Conservation (phyloP, 2,797 vertebrate genomes). For the Pelodytes ibericus region DNA sequence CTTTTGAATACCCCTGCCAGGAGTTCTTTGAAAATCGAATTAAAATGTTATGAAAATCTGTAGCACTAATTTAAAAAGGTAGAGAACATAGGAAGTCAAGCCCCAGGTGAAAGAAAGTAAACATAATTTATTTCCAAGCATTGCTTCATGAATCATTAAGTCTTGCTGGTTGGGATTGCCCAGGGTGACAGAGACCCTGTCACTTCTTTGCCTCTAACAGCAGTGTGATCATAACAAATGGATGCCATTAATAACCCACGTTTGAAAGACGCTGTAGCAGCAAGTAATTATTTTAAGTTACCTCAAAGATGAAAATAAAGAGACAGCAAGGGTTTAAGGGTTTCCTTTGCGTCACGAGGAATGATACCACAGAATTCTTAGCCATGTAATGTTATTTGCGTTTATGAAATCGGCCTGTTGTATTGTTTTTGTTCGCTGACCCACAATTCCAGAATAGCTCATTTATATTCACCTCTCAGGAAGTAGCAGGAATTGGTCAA, state of each 20-base stretch:
- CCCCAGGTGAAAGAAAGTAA: constrained; percentile 55
- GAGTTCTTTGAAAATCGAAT: constrained; percentile 55
- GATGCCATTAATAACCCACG: constrained; percentile 47
- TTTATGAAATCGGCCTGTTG: neutral
- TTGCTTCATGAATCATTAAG: constrained; percentile 57
- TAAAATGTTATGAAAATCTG: constrained; percentile 56
- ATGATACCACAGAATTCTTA: constrained; percentile 13
- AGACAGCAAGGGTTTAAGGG: constrained; percentile 42
- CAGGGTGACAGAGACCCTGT: constrained; percentile 52
- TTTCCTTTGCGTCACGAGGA: constrained; percentile 18
- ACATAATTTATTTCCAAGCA: constrained; percentile 52
- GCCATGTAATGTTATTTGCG: neutral
- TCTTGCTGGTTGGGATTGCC: constrained; percentile 50
- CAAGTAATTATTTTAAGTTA: constrained; percentile 51
- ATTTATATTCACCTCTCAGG: too few relatives aligned
- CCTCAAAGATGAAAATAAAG: constrained; percentile 46
- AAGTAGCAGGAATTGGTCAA: too few relatives aligned
- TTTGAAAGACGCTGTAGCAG: constrained; percentile 44
- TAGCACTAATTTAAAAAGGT: constrained; percentile 45
- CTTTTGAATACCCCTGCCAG: constrained; percentile 49
- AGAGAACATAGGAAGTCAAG: constrained; percentile 50
- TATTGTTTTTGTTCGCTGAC: neutral
- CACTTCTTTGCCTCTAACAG: constrained; percentile 45
- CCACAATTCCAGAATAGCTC: neutral
- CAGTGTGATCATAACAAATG: constrained; percentile 52